Conservation (phyloP, 2,888 invertebrate species). For the Erebia ligea region DNA sequence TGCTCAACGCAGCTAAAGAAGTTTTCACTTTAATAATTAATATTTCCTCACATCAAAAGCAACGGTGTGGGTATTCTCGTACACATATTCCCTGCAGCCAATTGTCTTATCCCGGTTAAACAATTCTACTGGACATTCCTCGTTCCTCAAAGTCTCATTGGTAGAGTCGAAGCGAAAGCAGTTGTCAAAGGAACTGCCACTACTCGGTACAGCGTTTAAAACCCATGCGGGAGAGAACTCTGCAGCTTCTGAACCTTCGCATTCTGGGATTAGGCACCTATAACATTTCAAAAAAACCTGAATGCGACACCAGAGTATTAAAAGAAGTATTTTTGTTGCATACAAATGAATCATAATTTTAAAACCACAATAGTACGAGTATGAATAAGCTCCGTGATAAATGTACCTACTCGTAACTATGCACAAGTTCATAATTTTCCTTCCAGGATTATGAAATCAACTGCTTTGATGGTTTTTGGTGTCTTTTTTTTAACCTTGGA, state of each 20-base stretch:
- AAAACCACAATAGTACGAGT: neutral
- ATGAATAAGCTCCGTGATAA: neutral
- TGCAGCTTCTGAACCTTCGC: slow-evolving; percentile 44
- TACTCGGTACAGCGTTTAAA: slow-evolving; percentile 58
- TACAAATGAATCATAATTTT: neutral
- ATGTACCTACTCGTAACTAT: no score
- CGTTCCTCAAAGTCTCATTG: slow-evolving; percentile 28
- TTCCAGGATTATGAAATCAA: neutral
- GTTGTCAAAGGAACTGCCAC: slow-evolving; percentile 53
- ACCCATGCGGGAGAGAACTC: slow-evolving; percentile 64
- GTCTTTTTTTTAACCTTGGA: no score
- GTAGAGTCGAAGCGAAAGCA: slow-evolving; percentile 60
- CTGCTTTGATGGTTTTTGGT: no score
- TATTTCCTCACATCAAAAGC: slow-evolving; percentile 51
- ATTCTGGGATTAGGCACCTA: slow-evolving; percentile 51
- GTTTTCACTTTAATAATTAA: no score
- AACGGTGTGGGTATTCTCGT: slow-evolving; percentile 49
- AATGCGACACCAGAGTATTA: neutral
- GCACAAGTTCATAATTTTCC: neutral
- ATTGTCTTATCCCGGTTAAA: slow-evolving; percentile 44
- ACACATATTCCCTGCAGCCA: slow-evolving; percentile 49
- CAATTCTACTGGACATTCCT: slow-evolving; percentile 44
- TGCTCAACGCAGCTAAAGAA: no score
- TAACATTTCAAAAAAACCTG: neutral
- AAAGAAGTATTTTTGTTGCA: neutral